Evolutionary conservation across 2,113 vertebrate species (phyloP), one percentile per base, ranked within the genome.

Genomic region (Perognathus longimembris): DNA sequence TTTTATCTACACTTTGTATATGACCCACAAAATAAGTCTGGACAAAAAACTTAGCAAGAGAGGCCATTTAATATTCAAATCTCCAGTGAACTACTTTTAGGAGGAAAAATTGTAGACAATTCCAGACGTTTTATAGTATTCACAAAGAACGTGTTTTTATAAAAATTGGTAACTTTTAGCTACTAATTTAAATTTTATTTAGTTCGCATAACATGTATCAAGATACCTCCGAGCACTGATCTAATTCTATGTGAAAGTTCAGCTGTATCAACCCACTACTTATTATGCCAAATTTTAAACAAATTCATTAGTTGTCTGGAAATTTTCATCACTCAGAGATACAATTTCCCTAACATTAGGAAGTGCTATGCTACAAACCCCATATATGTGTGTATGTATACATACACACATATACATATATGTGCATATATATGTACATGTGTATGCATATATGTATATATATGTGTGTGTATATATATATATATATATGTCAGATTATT

Each of bases 111-210:
- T 89, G 57, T 6, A 77, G 59, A 6, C 18, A 73, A 73, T 89
- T 91, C n/a, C 22, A 93, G 32, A 34, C 89, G 84, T 73, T 70
- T 76, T 61, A 88, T 20, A 71, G 36, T 76, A 69, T 79, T 61
- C 87, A 30, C 50, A 54, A 54, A 17, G 7, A 78, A 34, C 26
- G 6, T 67, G 34, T 40, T 75, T 5, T 82, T 73, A 66, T 24
- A 85, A 92, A 85, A 86, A 84, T 54, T 92, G 11, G 14, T 87
- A 77, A 54, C 38, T 85, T 96, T 88, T 76, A 88, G 34, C 80
- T 77, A 74, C 7, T 42, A 45, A 78, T 22, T 76, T 59, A 9
- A 86, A 83, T 93, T 91, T 89, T 66, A 54, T 15, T 94, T 71
- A 84, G 30, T 79, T 88, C 38, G 66, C 83, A 1, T 32, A 71